Evolutionary conservation across 2,888 invertebrate species (phyloP).

Genomic region (Pecten maximus): DNA sequence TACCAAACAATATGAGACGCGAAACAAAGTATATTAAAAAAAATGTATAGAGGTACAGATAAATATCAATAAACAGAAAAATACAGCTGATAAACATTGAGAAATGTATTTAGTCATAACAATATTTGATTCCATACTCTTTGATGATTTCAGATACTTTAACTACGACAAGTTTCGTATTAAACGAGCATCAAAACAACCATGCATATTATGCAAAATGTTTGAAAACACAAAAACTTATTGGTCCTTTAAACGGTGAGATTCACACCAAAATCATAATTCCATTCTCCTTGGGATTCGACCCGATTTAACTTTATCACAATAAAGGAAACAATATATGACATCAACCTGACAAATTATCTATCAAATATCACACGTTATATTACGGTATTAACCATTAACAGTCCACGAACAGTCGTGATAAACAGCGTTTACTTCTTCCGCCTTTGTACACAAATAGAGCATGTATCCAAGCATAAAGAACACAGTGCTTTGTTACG

Average conservation of each 20-base stretch:
- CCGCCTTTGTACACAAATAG: too few relatives aligned
- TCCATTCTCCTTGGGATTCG: neutral
- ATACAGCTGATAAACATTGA: neutral
- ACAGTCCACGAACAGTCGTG: too few relatives aligned
- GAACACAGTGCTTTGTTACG: too few relatives aligned
- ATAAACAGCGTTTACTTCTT: too few relatives aligned
- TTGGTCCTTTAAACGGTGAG: neutral
- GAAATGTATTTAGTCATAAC: neutral
- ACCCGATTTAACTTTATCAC: neutral
- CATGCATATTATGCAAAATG: constrained; percentile 10
- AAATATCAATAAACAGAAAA: neutral
- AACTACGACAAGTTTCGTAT: neutral
- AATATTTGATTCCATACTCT: neutral
- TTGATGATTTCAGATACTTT: neutral
- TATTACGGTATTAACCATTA: neutral
- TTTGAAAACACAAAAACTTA: neutral
- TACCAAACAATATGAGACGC: neutral
- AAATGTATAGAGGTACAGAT: neutral
- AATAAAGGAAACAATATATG: neutral
- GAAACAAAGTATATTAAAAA: neutral
- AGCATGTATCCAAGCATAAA: too few relatives aligned
- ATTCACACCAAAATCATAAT: neutral
- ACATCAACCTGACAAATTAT: neutral
- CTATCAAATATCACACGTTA: neutral
- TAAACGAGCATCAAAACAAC: neutral